Base-by-base conservation (phyloP, 2,888 invertebrate genomes). In the Chalcosyrphus nemorum region DNA sequence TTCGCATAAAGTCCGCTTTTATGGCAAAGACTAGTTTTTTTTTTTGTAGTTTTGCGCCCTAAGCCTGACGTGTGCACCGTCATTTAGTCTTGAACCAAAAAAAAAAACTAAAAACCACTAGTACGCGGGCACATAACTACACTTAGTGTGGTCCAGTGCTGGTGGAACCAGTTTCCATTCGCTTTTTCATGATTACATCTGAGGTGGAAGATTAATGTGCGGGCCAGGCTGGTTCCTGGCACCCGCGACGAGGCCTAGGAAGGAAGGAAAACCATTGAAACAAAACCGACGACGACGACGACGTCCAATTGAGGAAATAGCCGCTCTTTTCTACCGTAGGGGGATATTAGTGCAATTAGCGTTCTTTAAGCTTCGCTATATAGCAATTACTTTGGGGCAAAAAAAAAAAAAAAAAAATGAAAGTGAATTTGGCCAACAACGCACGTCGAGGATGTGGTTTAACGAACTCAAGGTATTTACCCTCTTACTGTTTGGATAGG, bases 401-500 rank as follows among this genome's bases (percentile, higher is more conserved):
- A n/a, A n/a, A n/a, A n/a, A n/a, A n/a, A n/a, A n/a, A 27, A 27
- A 29, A 29, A 24, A 59, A 59, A 59, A 59, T 9, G 59, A 59
- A 59, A 59, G 59, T 59, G 59, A 59, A 57, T 38, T 38, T 19
- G 32, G 29, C 32, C 3, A 17, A 15, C 54, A 32, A 35, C 13
- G 13, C n/a, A 4, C 32, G 17, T 32, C n/a, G 59, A 59, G 41
- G 41, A 59, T 59, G 59, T 27, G 59, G 59, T 59, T 41, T 59
- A 27, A 59, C 27, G 59, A 59, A 38, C 59, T 15, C 21, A 41
- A 59, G 59, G 59, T 41, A 59, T 57, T 57, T 57, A 38, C 57
- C 38, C 57, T 13, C 43, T 43, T 15, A 61, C 45, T 11, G 17
- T 19, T n/a, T 7, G 19, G 17, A 45, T 27, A 61, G 24, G 41